Conservation (phyloP, 2,888 invertebrate genomes). For the Brachypalpus laphriformis region DNA sequence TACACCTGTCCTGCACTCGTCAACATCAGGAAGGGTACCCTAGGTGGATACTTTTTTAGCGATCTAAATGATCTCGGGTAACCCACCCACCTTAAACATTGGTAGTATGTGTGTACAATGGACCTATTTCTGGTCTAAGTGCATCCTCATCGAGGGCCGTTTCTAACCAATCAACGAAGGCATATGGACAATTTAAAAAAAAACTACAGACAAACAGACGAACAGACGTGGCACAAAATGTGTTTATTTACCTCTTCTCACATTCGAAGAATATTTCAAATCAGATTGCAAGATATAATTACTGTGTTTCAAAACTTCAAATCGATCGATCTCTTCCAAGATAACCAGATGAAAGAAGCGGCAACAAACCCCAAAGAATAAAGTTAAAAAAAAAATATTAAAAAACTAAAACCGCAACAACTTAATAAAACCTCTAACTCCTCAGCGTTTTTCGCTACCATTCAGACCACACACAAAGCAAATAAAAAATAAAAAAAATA, state of each 20-base stretch:
- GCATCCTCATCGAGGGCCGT: no score
- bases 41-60: no score
- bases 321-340: constrained; percentile 28
- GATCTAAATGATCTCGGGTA: no score
- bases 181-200: no score
- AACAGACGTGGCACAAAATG: no score
- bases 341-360: constrained; percentile 51
- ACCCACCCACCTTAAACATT: no score
- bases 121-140: no score
- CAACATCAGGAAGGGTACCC: no score
- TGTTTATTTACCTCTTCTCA: background rate
- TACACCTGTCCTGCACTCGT: no score
- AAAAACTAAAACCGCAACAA: constrained; percentile 54
- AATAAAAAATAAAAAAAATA: constrained; percentile 1
- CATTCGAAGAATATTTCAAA: background rate
- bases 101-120: no score
- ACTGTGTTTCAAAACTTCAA: constrained; percentile 14
- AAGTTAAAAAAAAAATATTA: constrained; percentile 3
- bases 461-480: constrained; percentile 65
- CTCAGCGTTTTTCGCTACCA: constrained; percentile 56
- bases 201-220: no score
- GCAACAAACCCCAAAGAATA: constrained; percentile 8
- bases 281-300: constrained; percentile 30
- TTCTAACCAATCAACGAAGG: no score
- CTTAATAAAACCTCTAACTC: constrained; percentile 60